These are phyloP conservation scores for Tetragonula carbonaria DNA, from an alignment of 2,888 invertebrate genomes.

Conservation along the genomic window DNA sequence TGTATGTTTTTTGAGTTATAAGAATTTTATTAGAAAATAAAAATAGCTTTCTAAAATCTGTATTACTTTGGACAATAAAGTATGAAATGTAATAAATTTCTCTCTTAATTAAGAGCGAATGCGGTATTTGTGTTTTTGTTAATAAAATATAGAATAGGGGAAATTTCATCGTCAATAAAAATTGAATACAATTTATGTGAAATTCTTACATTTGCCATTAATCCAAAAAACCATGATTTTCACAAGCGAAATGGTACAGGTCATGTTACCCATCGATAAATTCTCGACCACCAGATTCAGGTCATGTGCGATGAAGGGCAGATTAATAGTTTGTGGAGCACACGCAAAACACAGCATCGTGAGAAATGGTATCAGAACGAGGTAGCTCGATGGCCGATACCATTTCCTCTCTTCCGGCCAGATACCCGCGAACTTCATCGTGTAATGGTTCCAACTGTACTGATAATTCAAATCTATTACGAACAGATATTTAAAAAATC, in stretches of 20 bases:
- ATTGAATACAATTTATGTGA: too few species aligned
- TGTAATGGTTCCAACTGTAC: constrained; percentile 70
- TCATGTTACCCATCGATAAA: constrained; percentile 61
- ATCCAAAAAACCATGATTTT: constrained; percentile 58
- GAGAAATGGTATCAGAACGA: constrained; percentile 20
- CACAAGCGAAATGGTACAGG: constrained; percentile 44
- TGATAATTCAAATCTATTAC: constrained; percentile 52
- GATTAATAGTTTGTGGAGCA: constrained; percentile 52
- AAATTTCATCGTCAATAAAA: too few species aligned
- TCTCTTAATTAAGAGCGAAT: too few species aligned
- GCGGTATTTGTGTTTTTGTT: too few species aligned
- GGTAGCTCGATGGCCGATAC: constrained; percentile 45
- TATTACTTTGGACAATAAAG: too few species aligned
- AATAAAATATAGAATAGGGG: too few species aligned
- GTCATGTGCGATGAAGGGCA: constrained; percentile 55
- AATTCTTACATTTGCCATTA: constrained; percentile 57
- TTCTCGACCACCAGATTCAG: constrained; percentile 69
- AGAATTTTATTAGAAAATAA: too few species aligned
- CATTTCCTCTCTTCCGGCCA: constrained; percentile 68
- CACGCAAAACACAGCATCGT: constrained; percentile 48
- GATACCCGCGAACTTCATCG: constrained; percentile 68
- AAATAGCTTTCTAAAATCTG: too few species aligned
- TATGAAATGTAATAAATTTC: too few species aligned
- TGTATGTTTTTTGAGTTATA: too few species aligned
- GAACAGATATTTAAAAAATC: neutral